phyloP scores from a whole-genome alignment of 2,888 invertebrate genomes.

The Ophion costatus region DNA sequence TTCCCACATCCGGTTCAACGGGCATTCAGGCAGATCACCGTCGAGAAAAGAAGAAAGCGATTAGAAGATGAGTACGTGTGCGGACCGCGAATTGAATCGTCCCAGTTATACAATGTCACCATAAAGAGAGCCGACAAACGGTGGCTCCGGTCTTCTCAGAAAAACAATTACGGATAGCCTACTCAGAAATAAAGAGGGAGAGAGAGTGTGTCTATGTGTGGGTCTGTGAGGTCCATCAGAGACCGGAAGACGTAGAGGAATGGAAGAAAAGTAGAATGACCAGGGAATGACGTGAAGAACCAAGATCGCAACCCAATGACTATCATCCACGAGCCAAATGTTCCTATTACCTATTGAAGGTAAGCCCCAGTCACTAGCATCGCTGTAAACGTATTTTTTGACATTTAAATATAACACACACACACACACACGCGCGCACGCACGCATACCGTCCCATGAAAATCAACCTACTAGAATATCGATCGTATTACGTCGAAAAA shows the following conservation, averaged over 20 bases:
- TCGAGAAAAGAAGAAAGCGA: slow-evolving; percentile 30
- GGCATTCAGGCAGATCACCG: not conserved
- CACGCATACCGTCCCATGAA: no score
- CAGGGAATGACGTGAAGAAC: slow-evolving; percentile 8
- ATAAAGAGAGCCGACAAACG: slow-evolving; percentile 45
- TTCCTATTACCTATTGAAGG: slow-evolving; percentile 1
- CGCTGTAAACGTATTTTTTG: no score
- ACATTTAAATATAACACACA: no score
- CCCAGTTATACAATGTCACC: slow-evolving; percentile 32
- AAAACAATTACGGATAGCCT: slow-evolving; percentile 42
- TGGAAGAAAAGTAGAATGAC: slow-evolving; percentile 3
- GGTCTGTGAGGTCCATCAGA: slow-evolving; percentile 28
- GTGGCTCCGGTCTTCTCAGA: slow-evolving; percentile 52
- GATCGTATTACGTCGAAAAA: not conserved
- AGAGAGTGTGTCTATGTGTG: not conserved
- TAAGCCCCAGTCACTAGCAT: not conserved
- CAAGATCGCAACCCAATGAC: not conserved
- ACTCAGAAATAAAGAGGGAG: slow-evolving; percentile 1
- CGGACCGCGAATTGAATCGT: slow-evolving; percentile 52
- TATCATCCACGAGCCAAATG: slow-evolving; percentile 30
- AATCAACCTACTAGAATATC: no score
- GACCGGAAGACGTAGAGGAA: slow-evolving; percentile 32
- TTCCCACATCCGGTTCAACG: slow-evolving; percentile 42
- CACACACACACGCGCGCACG: no score
- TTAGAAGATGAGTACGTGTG: slow-evolving; percentile 26